Percentiles rank a stretch among this genome's conserved stretches.
Evolutionary conservation across 2,113 vertebrate genomes (phyloP).

Genomic region (Gymnobelideus leadbeateri): DNA sequence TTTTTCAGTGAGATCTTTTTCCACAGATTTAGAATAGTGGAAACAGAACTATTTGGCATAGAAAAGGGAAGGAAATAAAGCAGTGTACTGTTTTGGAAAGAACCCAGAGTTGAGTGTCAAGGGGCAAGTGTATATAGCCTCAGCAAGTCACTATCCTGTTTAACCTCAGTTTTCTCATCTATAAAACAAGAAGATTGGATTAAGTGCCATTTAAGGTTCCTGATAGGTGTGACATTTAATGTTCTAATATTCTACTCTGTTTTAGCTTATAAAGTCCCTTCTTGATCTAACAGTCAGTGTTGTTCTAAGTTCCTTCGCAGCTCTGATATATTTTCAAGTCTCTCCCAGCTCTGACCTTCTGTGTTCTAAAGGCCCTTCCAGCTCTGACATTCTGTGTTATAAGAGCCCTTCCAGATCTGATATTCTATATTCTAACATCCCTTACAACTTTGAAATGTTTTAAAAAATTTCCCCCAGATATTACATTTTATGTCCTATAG

Average conservation of each 20-base stretch:
- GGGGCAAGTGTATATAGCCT: background rate
- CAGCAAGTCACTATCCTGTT: background rate
- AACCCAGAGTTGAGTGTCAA: background rate
- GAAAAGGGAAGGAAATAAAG: background rate
- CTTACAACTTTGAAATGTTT: too few species aligned
- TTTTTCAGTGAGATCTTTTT: background rate
- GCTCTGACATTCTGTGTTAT: too few species aligned
- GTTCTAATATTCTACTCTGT: background rate
- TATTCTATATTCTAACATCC: too few species aligned
- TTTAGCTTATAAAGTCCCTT: background rate
- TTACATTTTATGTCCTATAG: too few species aligned
- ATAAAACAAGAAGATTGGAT: background rate
- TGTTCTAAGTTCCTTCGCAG: background rate
- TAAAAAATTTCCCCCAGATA: too few species aligned
- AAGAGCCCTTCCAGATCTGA: too few species aligned
- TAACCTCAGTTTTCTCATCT: background rate
- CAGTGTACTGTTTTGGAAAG: background rate
- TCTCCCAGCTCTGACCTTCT: too few species aligned
- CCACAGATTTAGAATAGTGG: background rate
- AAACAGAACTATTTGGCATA: background rate
- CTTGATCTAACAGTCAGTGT: background rate
- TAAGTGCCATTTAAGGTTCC: background rate
- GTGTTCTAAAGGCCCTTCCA: too few species aligned
- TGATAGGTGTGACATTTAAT: background rate
- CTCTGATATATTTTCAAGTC: too few species aligned